These are phyloP conservation scores for Perizoma flavofasciatum DNA, from an alignment of 2,888 invertebrate genomes.

Conservation along the genomic window DNA sequence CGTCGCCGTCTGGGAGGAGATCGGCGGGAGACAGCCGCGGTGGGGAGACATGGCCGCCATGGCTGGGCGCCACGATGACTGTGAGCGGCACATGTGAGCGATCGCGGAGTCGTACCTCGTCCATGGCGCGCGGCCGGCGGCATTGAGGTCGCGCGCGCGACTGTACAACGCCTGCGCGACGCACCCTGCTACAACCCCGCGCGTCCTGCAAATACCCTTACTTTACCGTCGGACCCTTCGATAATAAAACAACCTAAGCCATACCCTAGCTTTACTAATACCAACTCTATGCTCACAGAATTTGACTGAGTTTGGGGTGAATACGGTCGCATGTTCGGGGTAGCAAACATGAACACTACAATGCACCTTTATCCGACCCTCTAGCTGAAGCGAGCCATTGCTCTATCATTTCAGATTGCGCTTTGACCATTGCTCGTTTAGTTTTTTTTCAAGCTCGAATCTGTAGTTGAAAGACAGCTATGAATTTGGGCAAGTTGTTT, in stretches of 20 bases:
- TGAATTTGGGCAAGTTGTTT: constrained; percentile 7
- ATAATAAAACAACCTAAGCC: constrained; percentile 52
- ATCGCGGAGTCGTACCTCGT: constrained; percentile 71
- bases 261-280: constrained; percentile 22
- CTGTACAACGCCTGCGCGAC: constrained; percentile 82
- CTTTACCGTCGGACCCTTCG: constrained; percentile 50
- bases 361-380: constrained; percentile 81
- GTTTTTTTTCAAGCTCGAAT: background rate
- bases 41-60: constrained; percentile 86
- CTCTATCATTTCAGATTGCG: constrained; percentile 33
- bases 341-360: constrained; percentile 63
- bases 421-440: constrained; percentile 49
- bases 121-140: constrained; percentile 83
- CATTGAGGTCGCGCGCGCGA: constrained; percentile 84
- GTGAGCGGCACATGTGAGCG: constrained; percentile 73
- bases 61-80: constrained; percentile 86
- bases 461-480: constrained; percentile 12
- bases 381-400: constrained; percentile 44
- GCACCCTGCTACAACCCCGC: constrained; percentile 71
- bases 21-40: constrained; percentile 85
- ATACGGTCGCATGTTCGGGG: constrained; percentile 44
- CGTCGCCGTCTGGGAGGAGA: constrained; percentile 89
- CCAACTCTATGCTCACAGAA: constrained; percentile 29
- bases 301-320: constrained; percentile 30
- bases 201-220: constrained; percentile 79